phyloP scores from a whole-genome alignment of 2,113 vertebrate genomes.

The Myiozetetes cayanensis region DNA sequence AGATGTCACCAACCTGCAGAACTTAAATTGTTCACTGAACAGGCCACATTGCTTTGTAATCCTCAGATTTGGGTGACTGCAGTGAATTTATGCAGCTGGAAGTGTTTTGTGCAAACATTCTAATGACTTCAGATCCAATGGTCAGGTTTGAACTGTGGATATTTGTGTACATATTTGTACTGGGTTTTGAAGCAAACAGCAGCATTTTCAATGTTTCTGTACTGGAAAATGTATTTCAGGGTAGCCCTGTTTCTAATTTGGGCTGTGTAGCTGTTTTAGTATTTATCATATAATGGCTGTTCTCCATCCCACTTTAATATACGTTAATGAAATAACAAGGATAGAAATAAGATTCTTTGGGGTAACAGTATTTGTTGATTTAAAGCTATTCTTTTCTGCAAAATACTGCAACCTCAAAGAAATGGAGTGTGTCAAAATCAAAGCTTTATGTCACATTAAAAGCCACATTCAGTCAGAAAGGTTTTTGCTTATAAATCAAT shows the following conservation, averaged over 20 bases:
- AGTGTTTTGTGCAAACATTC: not conserved
- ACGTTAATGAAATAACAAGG: not conserved
- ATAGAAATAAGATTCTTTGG: not conserved
- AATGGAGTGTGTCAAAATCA: not conserved
- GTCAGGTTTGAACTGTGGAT: not conserved
- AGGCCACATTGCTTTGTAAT: not conserved
- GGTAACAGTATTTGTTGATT: not conserved
- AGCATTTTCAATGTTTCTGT: not conserved
- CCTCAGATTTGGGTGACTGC: not conserved
- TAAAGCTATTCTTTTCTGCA: not conserved
- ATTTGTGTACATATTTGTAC: not conserved
- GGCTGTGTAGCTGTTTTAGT: not conserved
- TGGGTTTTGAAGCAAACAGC: not conserved
- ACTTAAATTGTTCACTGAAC: not conserved
- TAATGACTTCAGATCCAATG: not conserved
- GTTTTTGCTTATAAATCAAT: not conserved
- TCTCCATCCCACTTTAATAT: not conserved
- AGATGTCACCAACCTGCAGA: not conserved
- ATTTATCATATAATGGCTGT: not conserved
- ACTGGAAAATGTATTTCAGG: not conserved
- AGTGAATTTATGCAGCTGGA: not conserved
- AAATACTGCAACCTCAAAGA: not conserved
- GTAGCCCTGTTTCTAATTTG: not conserved
- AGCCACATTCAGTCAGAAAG: not conserved
- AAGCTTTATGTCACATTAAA: not conserved